Base-by-base conservation (phyloP, 2,113 vertebrate species). In the Peromyscus maniculatus region DNA sequence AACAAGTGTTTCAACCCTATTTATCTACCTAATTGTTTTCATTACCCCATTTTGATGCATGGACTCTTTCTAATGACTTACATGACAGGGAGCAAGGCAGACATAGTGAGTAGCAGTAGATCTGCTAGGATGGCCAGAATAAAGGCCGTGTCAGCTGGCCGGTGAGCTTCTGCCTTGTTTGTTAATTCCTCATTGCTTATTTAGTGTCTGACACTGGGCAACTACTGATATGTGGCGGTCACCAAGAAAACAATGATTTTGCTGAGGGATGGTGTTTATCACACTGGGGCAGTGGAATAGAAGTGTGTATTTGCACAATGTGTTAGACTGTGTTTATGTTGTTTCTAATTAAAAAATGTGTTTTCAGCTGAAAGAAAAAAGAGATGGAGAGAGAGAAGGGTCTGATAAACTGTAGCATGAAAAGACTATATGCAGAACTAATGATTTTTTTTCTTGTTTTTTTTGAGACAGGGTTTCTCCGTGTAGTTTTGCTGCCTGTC, bases 291-390 rank as follows among this genome's bases (percentile, higher is more conserved):
- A 89, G 89, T 87, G 62, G 66, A 94, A 92, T 80, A 22, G 59
- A 93, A 96, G 1, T 77, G 2, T 91, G 4, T 69, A 72, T 84
- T 89, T 96, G 9, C 79, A 83, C 62, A 89, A 80, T 87, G 72
- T 66, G 52, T 66, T 96, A 94, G 49, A 64, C 88, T 66, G 26
- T 91, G 8, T 83, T 95, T 83, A 52, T 96, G 83, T 88, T 92
- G 86, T 96, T 97, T 96, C 82, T 94, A 98, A 97, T 98, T 98
- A 98, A 98, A 98, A 26, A 66, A 19, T 55, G 31, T 93, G 89
- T 95, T 97, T 97, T 96, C 87, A 90, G 94, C 10, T 91, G 22
- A 94, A 49, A 49, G 39, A 46, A 49, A 7, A 79, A 3, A 59
- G 22, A 24, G 19, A 36, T 57, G 22, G 7, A 82, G 46, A 49